These are phyloP conservation scores for Valencia hispanica DNA, from an alignment of 2,797 vertebrate genomes.

Conservation along the genomic window DNA sequence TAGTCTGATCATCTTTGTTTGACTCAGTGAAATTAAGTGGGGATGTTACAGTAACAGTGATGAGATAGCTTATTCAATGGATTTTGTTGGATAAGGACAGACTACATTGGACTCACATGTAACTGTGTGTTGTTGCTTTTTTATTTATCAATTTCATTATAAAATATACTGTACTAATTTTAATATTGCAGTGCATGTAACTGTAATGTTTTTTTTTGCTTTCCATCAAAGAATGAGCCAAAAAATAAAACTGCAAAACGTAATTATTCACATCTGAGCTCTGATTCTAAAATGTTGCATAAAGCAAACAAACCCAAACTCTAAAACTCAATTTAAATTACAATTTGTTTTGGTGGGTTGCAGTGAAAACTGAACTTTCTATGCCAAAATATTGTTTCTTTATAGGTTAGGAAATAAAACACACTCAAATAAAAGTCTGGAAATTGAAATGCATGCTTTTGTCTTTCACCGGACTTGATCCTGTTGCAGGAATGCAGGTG, in stretches of 20 bases:
- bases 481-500: conserved; percentile 93
- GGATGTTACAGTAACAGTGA: not conserved
- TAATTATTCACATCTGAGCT: not conserved
- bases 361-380: not conserved
- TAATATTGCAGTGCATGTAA: not conserved
- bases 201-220: not conserved
- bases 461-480: conserved; percentile 19
- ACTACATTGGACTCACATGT: not conserved
- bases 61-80: not conserved
- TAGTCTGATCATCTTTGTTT: not conserved
- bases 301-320: not conserved
- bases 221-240: not conserved
- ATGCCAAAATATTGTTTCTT: conserved; percentile 1
- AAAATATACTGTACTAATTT: not conserved
- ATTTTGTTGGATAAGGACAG: not conserved
- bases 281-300: not conserved
- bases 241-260: not conserved
- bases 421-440: not conserved
- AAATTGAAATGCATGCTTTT: conserved; percentile 15
- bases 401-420: conserved; percentile 6
- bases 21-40: not conserved
- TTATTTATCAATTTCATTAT: not conserved
- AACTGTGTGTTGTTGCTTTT: not conserved
- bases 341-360: not conserved
- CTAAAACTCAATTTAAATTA: not conserved